Evolutionary conservation across 2,797 vertebrate species (phyloP), one percentile per base, ranked within the genome.

Genomic region (Syndactyla subalaris): DNA sequence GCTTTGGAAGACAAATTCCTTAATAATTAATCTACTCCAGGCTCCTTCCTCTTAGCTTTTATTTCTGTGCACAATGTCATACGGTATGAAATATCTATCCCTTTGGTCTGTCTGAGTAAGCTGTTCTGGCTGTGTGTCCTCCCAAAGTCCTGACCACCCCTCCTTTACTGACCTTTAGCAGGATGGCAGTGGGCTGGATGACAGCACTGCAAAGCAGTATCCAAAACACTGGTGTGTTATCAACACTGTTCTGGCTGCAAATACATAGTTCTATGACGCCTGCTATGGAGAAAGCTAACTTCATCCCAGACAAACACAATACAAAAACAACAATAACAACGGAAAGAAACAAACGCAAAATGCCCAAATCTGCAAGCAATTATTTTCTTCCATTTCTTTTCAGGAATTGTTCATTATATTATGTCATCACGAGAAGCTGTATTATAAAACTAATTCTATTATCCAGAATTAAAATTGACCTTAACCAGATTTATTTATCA

Each of bases 41-140:
- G 6, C 26, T 72, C 58, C 39, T 11, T 83, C 23, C 58, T 45
- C 54, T 63, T 17, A 49, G 43, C 5, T 62, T 88, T 71, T 39
- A 52, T 5, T 71, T 10, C 32, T 36, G 14, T 78, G 34, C 43
- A 78, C 9, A 4, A 48, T 3, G 3, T 23, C 4, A 23, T 17
- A 51, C 0, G 2, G 15, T n/a, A 70, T 17, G 41, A 59, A 65
- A 30, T 23, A 81, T 1, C 10, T 16, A 81, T 1, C 12, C 27
- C 12, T 66, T 51, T 43, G 6, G 2, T 32, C 41, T 52, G 30
- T 38, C 2, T 45, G 36, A 9, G 11, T 51, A 63, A 51, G 24
- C 16, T 51, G 43, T 26, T n/a, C 43, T 15, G 38, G 43, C 8
- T 34, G 29, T 38, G 5, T 9, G 2, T 6, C 9, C 39, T 58